Percentiles rank a stretch among this genome's conserved stretches.
Conservation (phyloP, 1,140 invertebrate species). For the Nasonia giraulti region DNA sequence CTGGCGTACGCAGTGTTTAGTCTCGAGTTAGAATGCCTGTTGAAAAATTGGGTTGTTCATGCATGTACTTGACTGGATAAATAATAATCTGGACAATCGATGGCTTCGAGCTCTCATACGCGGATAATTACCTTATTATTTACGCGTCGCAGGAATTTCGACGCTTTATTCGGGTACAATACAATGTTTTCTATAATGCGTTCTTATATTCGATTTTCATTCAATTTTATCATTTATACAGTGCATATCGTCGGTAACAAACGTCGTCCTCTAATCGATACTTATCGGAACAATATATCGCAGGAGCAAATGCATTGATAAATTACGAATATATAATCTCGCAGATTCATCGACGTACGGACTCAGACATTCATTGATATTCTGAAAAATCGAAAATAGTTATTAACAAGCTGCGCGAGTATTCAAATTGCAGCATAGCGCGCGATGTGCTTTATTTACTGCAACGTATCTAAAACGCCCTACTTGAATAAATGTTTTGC, state of each 20-base stretch:
- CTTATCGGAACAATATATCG: not conserved
- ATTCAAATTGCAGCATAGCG: not conserved
- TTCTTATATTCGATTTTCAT: not conserved
- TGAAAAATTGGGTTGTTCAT: not conserved
- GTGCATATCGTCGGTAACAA: not conserved
- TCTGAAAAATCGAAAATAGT: not conserved
- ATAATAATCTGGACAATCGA: not conserved
- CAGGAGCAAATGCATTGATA: not conserved
- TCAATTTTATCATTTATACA: not conserved
- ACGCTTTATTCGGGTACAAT: not conserved
- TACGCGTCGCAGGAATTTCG: not conserved
- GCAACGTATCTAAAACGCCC: not conserved
- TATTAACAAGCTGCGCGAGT: not conserved
- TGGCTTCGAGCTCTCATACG: not conserved
- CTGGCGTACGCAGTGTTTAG: not conserved
- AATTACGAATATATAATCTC: not conserved
- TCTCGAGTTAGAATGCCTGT: not conserved
- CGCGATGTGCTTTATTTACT: not conserved
- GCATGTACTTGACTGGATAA: not conserved
- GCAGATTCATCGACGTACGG: not conserved
- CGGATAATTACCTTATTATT: slow-evolving; percentile 30
- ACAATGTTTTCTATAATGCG: not conserved
- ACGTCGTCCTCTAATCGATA: not conserved
- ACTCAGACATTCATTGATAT: not conserved
- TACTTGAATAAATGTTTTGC: not conserved